A percentile compares a stretch with the other conserved stretches of the same genome.
Conservation (phyloP, 2,113 vertebrate genomes). For the Shinisaurus crocodilurus region DNA sequence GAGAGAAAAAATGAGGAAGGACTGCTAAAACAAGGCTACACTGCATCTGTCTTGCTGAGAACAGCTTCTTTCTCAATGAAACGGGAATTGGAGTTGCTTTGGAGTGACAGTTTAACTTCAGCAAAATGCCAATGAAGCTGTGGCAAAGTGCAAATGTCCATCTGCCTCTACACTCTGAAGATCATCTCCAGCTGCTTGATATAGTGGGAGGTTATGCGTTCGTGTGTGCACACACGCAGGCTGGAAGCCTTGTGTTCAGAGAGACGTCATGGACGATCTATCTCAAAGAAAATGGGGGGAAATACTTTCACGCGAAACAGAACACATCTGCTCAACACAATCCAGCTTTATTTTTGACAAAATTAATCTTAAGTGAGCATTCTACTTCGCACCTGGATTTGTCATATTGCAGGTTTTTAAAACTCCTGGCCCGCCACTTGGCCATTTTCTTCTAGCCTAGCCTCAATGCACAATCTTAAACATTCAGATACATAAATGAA, state of each 20-base stretch:
- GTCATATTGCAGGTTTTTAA: background rate
- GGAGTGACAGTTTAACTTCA: slow-evolving; percentile 36
- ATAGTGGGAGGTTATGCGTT: rapidly evolving
- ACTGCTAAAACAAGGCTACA: slow-evolving; percentile 30
- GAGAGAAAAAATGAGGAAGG: background rate
- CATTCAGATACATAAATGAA: too few species aligned
- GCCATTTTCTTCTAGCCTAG: background rate
- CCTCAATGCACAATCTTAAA: background rate
- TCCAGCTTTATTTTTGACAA: background rate
- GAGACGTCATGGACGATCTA: background rate
- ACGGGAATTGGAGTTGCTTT: slow-evolving; percentile 45
- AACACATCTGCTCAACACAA: background rate
- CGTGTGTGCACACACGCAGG: background rate
- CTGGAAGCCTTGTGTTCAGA: background rate
- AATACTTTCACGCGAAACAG: background rate
- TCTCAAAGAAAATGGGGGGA: background rate
- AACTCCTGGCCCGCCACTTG: too few species aligned
- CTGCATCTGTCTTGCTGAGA: slow-evolving; percentile 19
- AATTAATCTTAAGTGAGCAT: background rate
- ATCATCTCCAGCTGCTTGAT: slow-evolving; percentile 20
- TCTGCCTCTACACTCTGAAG: slow-evolving; percentile 6
- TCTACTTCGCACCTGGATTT: slow-evolving; percentile 6
- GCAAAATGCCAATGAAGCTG: background rate
- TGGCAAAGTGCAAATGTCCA: background rate
- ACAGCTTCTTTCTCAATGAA: slow-evolving; percentile 31